Conservation (phyloP, 2,888 invertebrate species). For the Branchipolynoe longqiensis region DNA sequence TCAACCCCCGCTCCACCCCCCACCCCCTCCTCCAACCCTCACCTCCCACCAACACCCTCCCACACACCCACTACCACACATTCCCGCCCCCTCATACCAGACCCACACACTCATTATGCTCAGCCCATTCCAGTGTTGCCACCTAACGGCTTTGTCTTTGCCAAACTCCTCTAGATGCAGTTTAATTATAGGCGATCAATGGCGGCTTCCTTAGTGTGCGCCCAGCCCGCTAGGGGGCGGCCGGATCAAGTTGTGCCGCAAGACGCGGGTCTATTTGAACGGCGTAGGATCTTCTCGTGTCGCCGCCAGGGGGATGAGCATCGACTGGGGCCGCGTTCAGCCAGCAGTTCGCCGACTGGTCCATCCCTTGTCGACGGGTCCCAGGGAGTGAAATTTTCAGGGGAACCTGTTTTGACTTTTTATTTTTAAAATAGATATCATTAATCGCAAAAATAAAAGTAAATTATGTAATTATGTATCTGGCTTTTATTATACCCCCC, state of each 20-base stretch:
- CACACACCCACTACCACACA: conserved; percentile 8
- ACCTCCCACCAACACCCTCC: background rate
- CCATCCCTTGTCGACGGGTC: too few species aligned
- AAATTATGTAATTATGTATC: too few species aligned
- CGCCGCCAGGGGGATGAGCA: conserved; percentile 17
- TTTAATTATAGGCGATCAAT: conserved; percentile 22
- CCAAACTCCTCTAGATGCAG: background rate
- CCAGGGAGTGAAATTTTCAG: too few species aligned
- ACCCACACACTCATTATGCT: too few species aligned
- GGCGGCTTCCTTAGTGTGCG: conserved; percentile 1
- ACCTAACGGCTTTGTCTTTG: conserved; percentile 40
- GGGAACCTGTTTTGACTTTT: too few species aligned
- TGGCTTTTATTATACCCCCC: too few species aligned
- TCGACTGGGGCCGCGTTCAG: background rate
- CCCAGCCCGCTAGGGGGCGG: background rate
- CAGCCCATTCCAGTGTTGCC: too few species aligned
- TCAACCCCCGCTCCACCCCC: background rate
- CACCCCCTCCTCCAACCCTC: background rate
- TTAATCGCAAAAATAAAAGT: too few species aligned
- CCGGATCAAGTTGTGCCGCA: background rate
- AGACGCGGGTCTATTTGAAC: conserved; percentile 38
- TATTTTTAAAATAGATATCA: too few species aligned
- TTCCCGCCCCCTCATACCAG: background rate
- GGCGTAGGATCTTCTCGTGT: conserved; percentile 20
- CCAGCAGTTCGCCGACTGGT: too few species aligned